Evolutionary conservation across 2,797 vertebrate genomes (phyloP).

Genomic region (Chrysocyon brachyurus): DNA sequence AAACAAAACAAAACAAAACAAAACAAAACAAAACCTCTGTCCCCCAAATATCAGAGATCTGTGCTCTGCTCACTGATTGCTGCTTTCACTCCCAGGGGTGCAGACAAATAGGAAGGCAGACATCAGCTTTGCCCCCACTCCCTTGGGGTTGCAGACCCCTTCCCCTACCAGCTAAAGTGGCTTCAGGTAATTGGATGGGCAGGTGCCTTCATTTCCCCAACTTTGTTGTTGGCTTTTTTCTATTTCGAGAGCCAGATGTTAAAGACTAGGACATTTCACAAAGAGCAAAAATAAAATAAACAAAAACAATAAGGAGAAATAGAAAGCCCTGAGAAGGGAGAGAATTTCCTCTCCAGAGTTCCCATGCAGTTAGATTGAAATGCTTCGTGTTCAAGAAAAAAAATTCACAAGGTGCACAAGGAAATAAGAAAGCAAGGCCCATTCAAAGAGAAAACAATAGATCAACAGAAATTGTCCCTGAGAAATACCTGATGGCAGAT

Average conservation of each 20-base stretch:
- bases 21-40: neutral
- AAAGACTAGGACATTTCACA: neutral
- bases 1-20: no score
- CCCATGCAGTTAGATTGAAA: neutral
- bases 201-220: neutral
- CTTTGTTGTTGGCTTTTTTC: neutral
- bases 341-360: neutral
- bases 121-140: neutral
- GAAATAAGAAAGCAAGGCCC: neutral
- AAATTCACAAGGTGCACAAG: neutral
- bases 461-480: neutral
- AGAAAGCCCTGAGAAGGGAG: neutral
- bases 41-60: neutral
- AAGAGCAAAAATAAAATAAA: neutral
- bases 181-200: neutral
- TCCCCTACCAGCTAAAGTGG: neutral
- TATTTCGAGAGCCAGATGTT: rapidly evolving
- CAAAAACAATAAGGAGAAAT: neutral
- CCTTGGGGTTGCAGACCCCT: neutral
- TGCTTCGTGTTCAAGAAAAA: neutral
- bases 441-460: neutral
- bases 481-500: neutral
- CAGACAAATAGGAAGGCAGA: neutral
- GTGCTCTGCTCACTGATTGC: no score
- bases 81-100: no score